Base-by-base conservation (phyloP, 2,113 vertebrate species). In the Caranx ignobilis region DNA sequence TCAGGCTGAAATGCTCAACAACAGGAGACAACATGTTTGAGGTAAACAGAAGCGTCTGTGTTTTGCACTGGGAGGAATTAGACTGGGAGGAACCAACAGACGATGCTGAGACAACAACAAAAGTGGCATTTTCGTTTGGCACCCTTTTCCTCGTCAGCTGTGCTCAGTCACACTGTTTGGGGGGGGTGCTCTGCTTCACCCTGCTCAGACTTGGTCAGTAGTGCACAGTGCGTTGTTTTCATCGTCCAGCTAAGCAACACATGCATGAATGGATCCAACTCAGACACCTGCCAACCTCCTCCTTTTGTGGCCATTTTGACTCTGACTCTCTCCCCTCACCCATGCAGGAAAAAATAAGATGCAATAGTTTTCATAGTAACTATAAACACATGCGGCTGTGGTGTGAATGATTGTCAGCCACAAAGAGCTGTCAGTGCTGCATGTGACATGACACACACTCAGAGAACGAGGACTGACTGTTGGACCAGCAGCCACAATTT, bases 281-380 rank as follows among this genome's bases (percentile, higher is more conserved):
- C 12, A 61, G 39, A 70, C 15, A 0, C 54, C 16, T 21, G 67
- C 65, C 50, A 32, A 50, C 50, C 37, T 4, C 0, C 26, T 26
- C 34, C 57, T 60, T 60, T 50, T 56, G n/a, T 48, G 31, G 47
- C 63, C 57, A 71, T 37, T 82, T 71, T 62, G 37, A 71, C 75
- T 81, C 21, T 11, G 13, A 57, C 59, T 50, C 47, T 19, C 66
- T 70, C 52, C 12, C 55, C 31, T 64, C 6, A 11, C 31, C 60
- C 6, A 11, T 57, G 65, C 50, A 1, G 63, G 32, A 72, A 71
- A 45, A 77, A 61, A 71, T 74, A 72, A 65, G 31, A 66, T 61
- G 76, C 31, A 74, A 31, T 35, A 47, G 69, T 82, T 78, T 74
- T 75, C 43, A 84, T 43, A 18, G 3, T 76, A 80, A 86, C 71